Conservation (phyloP, 2,888 invertebrate genomes). For the Sthenelais limicola region DNA sequence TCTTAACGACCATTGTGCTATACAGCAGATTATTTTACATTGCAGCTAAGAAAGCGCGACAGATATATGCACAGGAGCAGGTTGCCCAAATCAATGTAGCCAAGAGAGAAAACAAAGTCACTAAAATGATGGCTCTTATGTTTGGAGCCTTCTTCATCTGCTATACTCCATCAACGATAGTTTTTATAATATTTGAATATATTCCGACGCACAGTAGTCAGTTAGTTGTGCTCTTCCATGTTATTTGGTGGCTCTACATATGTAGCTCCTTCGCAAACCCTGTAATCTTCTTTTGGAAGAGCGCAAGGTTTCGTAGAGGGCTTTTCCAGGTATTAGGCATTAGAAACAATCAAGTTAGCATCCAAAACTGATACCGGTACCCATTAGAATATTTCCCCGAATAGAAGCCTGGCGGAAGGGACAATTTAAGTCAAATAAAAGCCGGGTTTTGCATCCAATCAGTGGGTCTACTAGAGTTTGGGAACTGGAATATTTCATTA, state of each 20-base stretch:
- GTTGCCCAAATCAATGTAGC: background rate
- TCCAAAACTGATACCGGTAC: too few species aligned
- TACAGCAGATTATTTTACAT: background rate
- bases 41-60: conserved; percentile 3
- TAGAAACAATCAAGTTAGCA: too few species aligned
- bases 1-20: background rate
- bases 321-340: background rate
- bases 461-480: too few species aligned
- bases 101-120: conserved; percentile 8
- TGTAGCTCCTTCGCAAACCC: conserved; percentile 13
- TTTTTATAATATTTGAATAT: background rate
- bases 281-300: conserved; percentile 21
- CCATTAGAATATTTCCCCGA: too few species aligned
- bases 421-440: too few species aligned
- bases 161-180: background rate
- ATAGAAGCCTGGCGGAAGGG: too few species aligned
- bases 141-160: background rate
- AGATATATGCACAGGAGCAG: background rate
- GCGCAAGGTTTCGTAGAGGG: background rate
- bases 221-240: background rate
- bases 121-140: conserved; percentile 17
- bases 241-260: background rate
- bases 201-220: background rate
- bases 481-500: too few species aligned
- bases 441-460: too few species aligned